phyloP scores from a whole-genome alignment of 2,888 invertebrate genomes.

The Eupelmus urozonus region DNA sequence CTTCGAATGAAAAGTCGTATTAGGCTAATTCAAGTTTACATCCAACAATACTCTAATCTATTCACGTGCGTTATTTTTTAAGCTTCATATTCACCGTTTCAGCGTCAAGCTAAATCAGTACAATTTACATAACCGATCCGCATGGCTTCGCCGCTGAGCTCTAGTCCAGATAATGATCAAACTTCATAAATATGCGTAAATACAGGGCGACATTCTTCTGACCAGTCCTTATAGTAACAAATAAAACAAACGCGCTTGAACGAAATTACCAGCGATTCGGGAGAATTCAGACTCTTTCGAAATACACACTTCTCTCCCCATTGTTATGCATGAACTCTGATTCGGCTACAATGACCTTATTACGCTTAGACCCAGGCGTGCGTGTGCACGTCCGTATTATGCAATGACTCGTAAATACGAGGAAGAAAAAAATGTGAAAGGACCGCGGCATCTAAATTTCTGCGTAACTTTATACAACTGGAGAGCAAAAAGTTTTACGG shows the following conservation, averaged over 20 bases:
- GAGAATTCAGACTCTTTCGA: constrained; percentile 31
- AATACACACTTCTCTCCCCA: constrained; percentile 16
- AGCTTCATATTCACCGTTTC: neutral
- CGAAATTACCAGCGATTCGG: too few relatives aligned
- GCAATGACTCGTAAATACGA: constrained; percentile 12
- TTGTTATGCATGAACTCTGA: constrained; percentile 36
- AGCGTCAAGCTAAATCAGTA: neutral
- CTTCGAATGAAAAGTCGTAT: too few relatives aligned
- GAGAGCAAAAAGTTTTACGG: neutral
- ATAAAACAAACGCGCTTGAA: too few relatives aligned
- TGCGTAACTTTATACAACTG: neutral
- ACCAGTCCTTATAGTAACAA: too few relatives aligned
- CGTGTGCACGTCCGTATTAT: neutral
- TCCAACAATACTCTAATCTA: too few relatives aligned
- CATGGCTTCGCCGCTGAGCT: neutral
- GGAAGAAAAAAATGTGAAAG: constrained; percentile 42
- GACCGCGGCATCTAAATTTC: neutral
- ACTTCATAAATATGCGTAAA: neutral
- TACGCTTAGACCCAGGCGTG: neutral
- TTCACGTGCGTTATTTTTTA: neutral
- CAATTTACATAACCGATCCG: constrained; percentile 27
- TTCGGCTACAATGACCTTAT: constrained; percentile 28
- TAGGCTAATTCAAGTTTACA: too few relatives aligned
- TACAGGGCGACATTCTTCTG: neutral
- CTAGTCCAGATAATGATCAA: constrained; percentile 2